Base-by-base conservation (phyloP, 2,888 invertebrate species). In the Nymphalis c-album region DNA sequence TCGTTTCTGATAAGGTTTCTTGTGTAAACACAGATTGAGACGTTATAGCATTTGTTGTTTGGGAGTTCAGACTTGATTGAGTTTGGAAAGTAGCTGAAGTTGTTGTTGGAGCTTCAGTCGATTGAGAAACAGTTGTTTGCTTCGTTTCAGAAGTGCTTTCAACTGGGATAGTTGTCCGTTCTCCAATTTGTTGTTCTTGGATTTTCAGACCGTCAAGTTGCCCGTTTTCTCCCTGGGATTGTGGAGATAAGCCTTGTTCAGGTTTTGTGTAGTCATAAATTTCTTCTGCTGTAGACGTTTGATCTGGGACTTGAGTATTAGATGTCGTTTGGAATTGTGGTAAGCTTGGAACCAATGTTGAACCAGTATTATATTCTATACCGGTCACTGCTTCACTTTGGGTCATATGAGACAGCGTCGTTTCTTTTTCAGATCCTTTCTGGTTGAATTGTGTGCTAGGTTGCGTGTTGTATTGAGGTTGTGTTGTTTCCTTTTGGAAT, bases 211-310 rank as follows among this genome's bases (percentile, higher is more conserved):
- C 48, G n/a, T n/a, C n/a, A 1, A 60, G 60, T 55, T 50, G 63
- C 20, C 40, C 20, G 18, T 40, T 63, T 31, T 50, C 69, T 22
- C 8, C 51, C 7, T 60, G 22, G 22, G 63, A 35, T 22, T 64
- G 58, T 31, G 46, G 31, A 8, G 68, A 40, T 26, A 71, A 62
- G 2, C 65, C 58, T 26, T 68, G 67, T 13, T 60, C 40, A 17
- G 73, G 75, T 22, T 53, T 53, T 16, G 53, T 53, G 53, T 53
- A 53, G 3, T 26, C 53, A 53, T 53, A 53, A 22, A 53, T 13
- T 26, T 53, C 53, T 4, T 17, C 53, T 22, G 13, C 3, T 10
- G 57, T 57, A 18, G 57, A 57, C 6, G 57, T 18, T 40, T 57
- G 57, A 40, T 57, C 57, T 57, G 35, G n/a, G 13, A 35, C 40